Conservation (phyloP, 2,113 vertebrate genomes). For the Ceyx melanurus region DNA sequence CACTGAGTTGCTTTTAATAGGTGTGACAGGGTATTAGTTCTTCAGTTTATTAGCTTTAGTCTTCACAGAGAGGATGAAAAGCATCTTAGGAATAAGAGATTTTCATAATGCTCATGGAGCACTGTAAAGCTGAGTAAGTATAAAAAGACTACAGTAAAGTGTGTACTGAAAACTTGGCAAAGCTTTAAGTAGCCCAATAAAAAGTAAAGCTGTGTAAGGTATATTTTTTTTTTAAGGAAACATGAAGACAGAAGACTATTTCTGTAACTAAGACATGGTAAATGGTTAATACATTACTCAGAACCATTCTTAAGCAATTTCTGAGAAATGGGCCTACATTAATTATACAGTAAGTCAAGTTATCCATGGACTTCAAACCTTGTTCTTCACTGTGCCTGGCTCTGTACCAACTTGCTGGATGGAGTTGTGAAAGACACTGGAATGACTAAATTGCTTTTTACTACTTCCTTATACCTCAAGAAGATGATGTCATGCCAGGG, state of each 20-base stretch:
- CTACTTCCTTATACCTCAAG: not conserved
- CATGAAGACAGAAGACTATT: not conserved
- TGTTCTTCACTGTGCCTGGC: not conserved
- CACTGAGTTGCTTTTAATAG: not conserved
- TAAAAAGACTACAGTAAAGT: not conserved
- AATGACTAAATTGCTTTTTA: not conserved
- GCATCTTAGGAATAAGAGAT: not conserved
- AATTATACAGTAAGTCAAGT: not conserved
- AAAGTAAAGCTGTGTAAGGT: not conserved
- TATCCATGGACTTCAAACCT: constrained; percentile 30
- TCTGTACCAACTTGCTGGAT: not conserved
- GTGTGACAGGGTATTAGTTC: not conserved
- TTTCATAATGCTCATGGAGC: not conserved
- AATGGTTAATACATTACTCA: not conserved
- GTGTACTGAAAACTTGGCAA: not conserved
- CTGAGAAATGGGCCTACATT: not conserved
- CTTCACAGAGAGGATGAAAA: not conserved
- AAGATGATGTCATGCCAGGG: not conserved
- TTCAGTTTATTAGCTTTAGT: not conserved
- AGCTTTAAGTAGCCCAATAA: not conserved
- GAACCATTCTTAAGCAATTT: not conserved
- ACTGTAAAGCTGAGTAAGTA: not conserved
- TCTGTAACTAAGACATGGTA: not conserved
- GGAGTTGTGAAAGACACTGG: not conserved
- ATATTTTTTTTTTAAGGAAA: not conserved